Conservation (phyloP, 2,113 vertebrate species). For the Cyanoramphus novaezelandiae region DNA sequence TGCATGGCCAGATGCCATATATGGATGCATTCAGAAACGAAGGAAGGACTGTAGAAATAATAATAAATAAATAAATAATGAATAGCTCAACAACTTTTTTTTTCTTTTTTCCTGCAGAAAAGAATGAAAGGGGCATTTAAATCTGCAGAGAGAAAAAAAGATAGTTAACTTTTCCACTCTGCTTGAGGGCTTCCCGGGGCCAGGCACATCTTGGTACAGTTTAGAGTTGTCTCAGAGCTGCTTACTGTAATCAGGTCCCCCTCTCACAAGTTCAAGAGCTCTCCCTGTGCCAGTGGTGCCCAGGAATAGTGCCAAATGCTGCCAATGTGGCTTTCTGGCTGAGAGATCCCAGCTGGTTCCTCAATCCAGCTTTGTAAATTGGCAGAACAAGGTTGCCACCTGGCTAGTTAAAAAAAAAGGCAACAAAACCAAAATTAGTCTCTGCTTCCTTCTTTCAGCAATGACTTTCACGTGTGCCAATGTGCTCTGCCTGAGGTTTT, state of each 20-base stretch:
- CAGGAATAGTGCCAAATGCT: background rate
- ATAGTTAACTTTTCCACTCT: background rate
- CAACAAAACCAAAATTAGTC: background rate
- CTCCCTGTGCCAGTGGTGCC: background rate
- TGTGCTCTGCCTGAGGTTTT: background rate
- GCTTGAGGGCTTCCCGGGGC: background rate
- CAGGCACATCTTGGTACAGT: background rate
- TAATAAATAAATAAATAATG: background rate
- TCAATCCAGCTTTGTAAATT: background rate
- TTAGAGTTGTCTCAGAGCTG: background rate
- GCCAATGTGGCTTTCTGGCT: background rate
- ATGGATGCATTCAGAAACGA: background rate
- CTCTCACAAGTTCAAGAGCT: background rate
- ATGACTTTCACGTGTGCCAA: background rate
- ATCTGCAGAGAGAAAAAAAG: background rate
- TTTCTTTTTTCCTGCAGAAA: background rate
- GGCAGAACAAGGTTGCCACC: background rate
- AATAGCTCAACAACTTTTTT: background rate
- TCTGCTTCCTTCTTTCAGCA: background rate
- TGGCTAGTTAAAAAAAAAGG: background rate
- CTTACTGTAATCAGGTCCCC: background rate
- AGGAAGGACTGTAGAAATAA: background rate
- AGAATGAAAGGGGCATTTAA: background rate
- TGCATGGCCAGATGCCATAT: background rate
- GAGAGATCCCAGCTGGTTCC: constrained; percentile 17